phyloP scores from a whole-genome alignment of 2,797 vertebrate genomes.

The Otolemur crassicaudatus region DNA sequence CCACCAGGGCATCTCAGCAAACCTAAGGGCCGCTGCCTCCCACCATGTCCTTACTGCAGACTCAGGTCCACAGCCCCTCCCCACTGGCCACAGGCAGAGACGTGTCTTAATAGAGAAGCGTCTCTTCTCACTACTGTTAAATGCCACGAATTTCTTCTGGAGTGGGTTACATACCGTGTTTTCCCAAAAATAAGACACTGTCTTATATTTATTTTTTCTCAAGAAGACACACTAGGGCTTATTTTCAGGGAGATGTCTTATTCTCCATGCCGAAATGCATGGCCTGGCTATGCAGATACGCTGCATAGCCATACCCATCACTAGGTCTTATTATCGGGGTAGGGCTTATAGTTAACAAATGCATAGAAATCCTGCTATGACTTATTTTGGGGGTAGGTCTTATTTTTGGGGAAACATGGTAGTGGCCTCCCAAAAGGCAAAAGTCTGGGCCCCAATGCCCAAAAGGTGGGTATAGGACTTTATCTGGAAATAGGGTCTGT shows the following conservation, averaged over 20 bases:
- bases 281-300: too few relatives aligned
- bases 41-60: fast-evolving
- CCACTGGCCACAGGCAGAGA: fast-evolving
- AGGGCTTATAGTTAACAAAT: too few relatives aligned
- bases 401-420: too few relatives aligned
- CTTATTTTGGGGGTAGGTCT: too few relatives aligned
- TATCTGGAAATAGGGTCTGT: not conserved
- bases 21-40: fast-evolving
- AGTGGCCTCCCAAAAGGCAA: fast-evolving
- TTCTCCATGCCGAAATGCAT: too few relatives aligned
- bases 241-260: too few relatives aligned
- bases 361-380: too few relatives aligned
- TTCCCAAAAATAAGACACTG: too few relatives aligned
- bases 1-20: fast-evolving
- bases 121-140: fast-evolving
- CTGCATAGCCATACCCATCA: too few relatives aligned
- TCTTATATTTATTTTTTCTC: too few relatives aligned
- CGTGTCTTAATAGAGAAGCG: fast-evolving
- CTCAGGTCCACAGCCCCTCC: fast-evolving
- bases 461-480: fast-evolving
- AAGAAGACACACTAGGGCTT: too few relatives aligned
- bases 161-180: fast-evolving
- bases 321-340: too few relatives aligned
- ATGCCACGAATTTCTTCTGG: fast-evolving
- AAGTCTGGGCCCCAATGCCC: fast-evolving